Base-by-base conservation (phyloP, 2,113 vertebrate species). In the Lepisosteus oculatus region DNA sequence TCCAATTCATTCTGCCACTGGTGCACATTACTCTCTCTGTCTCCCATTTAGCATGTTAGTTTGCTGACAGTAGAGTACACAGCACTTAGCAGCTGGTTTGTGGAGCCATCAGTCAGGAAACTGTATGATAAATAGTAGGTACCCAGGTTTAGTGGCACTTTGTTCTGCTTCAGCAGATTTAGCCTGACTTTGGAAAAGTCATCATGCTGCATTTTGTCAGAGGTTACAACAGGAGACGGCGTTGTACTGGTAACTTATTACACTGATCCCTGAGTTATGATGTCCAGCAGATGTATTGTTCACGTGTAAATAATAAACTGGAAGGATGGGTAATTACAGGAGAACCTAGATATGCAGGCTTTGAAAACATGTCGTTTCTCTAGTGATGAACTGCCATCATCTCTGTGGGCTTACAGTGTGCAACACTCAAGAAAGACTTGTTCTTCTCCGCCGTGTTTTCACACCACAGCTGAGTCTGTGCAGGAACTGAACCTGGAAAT, bases 161-260 rank as follows among this genome's bases (percentile, higher is more conserved):
- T 74, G 89, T 91, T 93, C 85, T 92, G 87, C 89, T 91, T 91
- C 91, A 91, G 90, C 89, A 90, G 86, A 88, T 92, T 90, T 86
- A 64, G 68, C 77, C 80, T 86, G 87, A 87, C 86, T 92, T 92
- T 81, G 85, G 87, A 85, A 87, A 92, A 91, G 86, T 85, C 85
- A 80, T 87, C 87, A 78, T 80, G 81, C 77, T 81, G 67, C 84
- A 84, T 91, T 90, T 89, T 89, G 88, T 92, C 86, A 87, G 79
- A 73, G 83, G 73, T 76, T 85, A 78, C 82, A 85, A 79, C 79
- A 83, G 81, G 85, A 83, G 85, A 88, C 84, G 83, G 81, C 83
- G 80, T 72, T 8, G 59, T 69, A 14, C 43, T 65, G 17, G 78
- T 85, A 82, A 89, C 84, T 85, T 87, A 86, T 79, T 85, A 79